Base-by-base conservation (phyloP, 2,797 vertebrate species). In the Peromyscus attwateri region DNA sequence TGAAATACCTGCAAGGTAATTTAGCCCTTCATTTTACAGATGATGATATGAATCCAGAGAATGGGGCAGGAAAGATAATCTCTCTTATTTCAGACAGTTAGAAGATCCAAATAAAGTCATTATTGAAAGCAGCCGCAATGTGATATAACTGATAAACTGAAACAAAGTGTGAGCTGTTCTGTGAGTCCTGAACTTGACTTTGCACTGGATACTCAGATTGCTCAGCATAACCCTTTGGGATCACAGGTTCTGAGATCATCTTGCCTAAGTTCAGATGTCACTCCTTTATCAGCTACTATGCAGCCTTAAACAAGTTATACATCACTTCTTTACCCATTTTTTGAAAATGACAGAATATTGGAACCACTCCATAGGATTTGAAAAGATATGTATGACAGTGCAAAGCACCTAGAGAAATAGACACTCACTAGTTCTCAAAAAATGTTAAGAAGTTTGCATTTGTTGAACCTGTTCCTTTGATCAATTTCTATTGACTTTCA, bases 1-100 rank as follows among this genome's bases (percentile, higher is more conserved):
- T 93, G 29, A 94, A 96, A 93, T 71, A 91, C 17, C 89, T 95
- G 75, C 57, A 84, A 88, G 12, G 49, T 34, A 93, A 93, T 75
- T 91, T 76, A 94, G 89, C 91, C 68, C 46, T 92, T 87, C n/a
- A 62, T 13, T 93, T 75, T 82, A 89, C 12, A 92, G 89, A 66
- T 81, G 21, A 96, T 40, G 10, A 96, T 80, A 5, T 79, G 14
- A 95, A 94, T 60, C 43, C 31, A 75, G 80, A 94, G 85, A 93
- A 76, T 49, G 6, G 46, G 21, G 83, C 6, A 70, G 80, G 37
- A 55, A 91, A 95, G 82, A 60, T 1, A 79, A 87, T 40, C 3
- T 83, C 71, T 87, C 62, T 91, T 87, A 80, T 43, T 92, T 95
- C 73, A 94, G 43, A 93, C 83, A 91, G 49, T 77, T 81, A 91